Evolutionary conservation across 2,113 vertebrate species (phyloP), one percentile per base, ranked within the genome.

Genomic region (Caranx ignobilis): DNA sequence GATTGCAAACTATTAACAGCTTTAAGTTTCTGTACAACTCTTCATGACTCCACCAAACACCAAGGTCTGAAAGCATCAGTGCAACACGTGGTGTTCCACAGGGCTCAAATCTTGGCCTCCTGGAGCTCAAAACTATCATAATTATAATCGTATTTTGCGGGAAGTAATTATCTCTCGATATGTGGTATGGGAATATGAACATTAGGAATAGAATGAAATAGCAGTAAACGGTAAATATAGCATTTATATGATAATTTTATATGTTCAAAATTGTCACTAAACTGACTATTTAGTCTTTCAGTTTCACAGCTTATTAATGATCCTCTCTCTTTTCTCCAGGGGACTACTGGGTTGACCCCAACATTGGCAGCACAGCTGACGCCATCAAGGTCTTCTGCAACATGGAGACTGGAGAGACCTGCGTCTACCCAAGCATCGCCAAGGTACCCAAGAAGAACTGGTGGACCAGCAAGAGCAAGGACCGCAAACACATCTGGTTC

Each of bases 301-400:
- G 11, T 26, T 7, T 32, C 21, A n/a, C 43, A 54, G 19, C 11
- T 54, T 37, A 59, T 71, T 59, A 39, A 80, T 21, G 10, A n/a
- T 26, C 1, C 39, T 57, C 18, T 45, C 19, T 77, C 35, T 11
- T 50, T 31, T 87, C 52, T 68, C 18, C 86, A 99, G 98, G 97
- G 41, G 95, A 99, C 57, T 99, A 99, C 94, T 99, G 97, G 97
- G 97, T 99, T 3, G 98, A 99, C 85, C 98, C 98, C 31, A 99
- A 99, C 94, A 95, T 98, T 56, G 98, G 98, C 90, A 96, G 97
- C 94, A 97, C 92, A 5, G 92, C 96, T 71, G 98, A 99, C 0
- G 97, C 98, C 92, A 98, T 99, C 89, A 99, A 97, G 85, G 98
- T 97, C 35, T 99, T 96, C 96, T 99, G 98, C 85, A 98, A 99